phyloP scores from a whole-genome alignment of 2,113 vertebrate species.

The Laterallus jamaicensis region DNA sequence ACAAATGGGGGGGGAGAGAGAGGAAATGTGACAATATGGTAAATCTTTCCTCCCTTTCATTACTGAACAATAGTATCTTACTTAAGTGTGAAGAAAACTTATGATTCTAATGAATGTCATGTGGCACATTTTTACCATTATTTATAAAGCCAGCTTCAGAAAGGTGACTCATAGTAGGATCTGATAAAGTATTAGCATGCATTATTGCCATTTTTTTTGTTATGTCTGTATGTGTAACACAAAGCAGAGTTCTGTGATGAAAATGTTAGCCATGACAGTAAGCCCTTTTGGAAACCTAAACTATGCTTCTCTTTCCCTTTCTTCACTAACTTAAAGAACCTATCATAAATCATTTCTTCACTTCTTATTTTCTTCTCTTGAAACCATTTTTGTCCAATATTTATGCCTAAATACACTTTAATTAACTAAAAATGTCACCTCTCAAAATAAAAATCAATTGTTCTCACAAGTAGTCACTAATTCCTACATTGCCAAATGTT shows the following conservation, averaged over 20 bases:
- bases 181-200: neutral
- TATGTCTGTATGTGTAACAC: neutral
- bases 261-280: neutral
- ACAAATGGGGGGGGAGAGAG: constrained; percentile 1
- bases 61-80: constrained; percentile 12
- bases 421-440: neutral
- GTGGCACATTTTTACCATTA: neutral
- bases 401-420: neutral
- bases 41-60: constrained; percentile 33
- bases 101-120: neutral
- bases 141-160: neutral
- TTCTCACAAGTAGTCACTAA: neutral
- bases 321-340: neutral
- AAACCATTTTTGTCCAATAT: neutral
- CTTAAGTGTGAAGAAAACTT: constrained; percentile 23
- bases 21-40: constrained; percentile 29
- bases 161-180: neutral
- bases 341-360: neutral
- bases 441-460: neutral
- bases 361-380: neutral
- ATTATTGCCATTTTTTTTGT: neutral
- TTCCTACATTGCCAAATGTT: neutral
- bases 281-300: neutral
- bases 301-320: neutral
- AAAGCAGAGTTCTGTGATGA: neutral